Conservation (phyloP, 2,888 invertebrate species). For the Rhopalosiphum nymphaeae region DNA sequence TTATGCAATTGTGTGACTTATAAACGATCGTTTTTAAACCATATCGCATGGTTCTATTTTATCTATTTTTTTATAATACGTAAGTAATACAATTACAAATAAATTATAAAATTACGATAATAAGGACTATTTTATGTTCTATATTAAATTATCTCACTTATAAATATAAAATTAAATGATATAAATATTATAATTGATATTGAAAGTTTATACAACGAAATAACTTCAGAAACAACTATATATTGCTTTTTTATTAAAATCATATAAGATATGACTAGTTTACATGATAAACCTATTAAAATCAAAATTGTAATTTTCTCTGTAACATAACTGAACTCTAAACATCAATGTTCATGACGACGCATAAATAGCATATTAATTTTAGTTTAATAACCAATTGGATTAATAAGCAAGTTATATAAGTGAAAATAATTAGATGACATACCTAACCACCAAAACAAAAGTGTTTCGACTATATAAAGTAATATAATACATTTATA, state of each 20-base stretch:
- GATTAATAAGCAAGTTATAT: not conserved
- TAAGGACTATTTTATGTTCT: not conserved
- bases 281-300: not conserved
- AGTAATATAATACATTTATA: not conserved
- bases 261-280: not conserved
- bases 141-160: not conserved
- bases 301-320: not conserved
- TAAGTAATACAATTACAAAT: not conserved
- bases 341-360: not conserved
- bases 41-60: not conserved
- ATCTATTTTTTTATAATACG: not conserved
- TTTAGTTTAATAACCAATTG: not conserved
- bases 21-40: not conserved
- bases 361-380: not conserved
- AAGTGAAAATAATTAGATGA: slow-evolving; percentile 7
- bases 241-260: not conserved
- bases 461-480: not conserved
- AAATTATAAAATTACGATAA: not conserved
- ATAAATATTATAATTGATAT: not conserved
- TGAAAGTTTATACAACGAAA: not conserved
- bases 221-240: not conserved
- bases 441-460: not conserved
- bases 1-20: not conserved
- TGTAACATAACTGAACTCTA: not conserved
- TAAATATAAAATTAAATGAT: not conserved